These are phyloP conservation scores for Cynocephalus volans DNA, from an alignment of 2,113 vertebrate genomes.

Conservation along the genomic window DNA sequence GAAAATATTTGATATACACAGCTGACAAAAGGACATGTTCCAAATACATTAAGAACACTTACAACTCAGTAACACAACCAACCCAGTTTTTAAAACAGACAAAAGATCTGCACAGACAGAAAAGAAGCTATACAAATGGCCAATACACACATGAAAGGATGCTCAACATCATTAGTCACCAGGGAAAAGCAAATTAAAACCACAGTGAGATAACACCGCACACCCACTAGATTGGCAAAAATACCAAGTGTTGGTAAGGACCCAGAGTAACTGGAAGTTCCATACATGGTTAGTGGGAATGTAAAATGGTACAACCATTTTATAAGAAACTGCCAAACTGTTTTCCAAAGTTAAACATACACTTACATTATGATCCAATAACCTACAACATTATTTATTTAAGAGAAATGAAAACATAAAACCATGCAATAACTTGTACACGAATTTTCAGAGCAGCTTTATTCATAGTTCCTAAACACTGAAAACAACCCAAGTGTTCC, in stretches of 20 bases:
- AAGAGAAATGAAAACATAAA: background rate
- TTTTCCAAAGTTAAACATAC: constrained; percentile 37
- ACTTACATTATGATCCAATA: background rate
- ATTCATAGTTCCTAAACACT: background rate
- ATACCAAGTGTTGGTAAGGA: background rate
- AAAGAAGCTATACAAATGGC: background rate
- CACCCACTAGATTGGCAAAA: background rate
- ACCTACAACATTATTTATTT: background rate
- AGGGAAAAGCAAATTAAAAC: constrained; percentile 37
- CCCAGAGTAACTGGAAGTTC: background rate
- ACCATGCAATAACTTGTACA: background rate
- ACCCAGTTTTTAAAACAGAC: constrained; percentile 9
- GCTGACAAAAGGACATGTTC: background rate
- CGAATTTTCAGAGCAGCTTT: background rate
- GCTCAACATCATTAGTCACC: background rate
- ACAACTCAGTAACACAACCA: background rate
- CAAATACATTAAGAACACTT: background rate
- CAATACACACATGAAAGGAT: background rate
- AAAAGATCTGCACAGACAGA: background rate
- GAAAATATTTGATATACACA: background rate
- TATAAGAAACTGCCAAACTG: background rate
- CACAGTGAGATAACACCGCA: background rate
- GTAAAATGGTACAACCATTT: background rate
- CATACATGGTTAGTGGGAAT: background rate
- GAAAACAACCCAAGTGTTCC: background rate